Evolutionary conservation across 2,888 invertebrate genomes (phyloP).

Genomic region (Rutpela maculata): DNA sequence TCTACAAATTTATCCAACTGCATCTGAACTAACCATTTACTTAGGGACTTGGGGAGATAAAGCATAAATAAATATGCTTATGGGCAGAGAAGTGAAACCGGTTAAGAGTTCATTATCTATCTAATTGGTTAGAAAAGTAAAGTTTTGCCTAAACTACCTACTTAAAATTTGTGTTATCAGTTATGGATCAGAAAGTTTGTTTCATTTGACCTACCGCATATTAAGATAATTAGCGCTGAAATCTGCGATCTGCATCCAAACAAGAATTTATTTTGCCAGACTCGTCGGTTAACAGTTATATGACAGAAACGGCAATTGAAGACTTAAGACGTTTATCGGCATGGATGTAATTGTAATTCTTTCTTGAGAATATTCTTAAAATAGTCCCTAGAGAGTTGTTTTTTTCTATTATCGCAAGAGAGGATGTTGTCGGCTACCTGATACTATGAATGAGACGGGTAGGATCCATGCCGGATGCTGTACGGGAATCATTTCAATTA

Average conservation of each 20-base stretch:
- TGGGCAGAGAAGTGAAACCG: conserved; percentile 8
- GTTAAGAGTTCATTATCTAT: conserved; percentile 6
- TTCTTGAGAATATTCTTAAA: conserved; percentile 22
- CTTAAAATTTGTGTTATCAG: conserved; percentile 17
- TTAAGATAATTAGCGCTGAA: background rate
- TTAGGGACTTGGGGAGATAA: background rate
- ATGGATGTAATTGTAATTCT: conserved; percentile 24
- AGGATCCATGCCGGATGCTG: conserved; percentile 32
- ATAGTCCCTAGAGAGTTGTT: background rate
- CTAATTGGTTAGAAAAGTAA: conserved; percentile 9
- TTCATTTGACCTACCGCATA: background rate
- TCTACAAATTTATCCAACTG: conserved; percentile 1
- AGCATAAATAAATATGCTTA: background rate
- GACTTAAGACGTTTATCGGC: background rate
- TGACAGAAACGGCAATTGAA: background rate
- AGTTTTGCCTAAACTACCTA: conserved; percentile 21
- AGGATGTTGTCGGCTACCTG: conserved; percentile 24
- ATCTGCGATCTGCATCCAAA: conserved; percentile 5
- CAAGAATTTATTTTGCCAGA: background rate
- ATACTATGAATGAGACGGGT: conserved; percentile 21
- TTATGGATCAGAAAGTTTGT: conserved; percentile 8
- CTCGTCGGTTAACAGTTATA: background rate
- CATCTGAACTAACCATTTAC: background rate
- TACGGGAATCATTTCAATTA: conserved; percentile 19
- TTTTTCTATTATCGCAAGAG: conserved; percentile 23